phyloP scores from a whole-genome alignment of 2,888 invertebrate species.

The Criorhina ranunculi region DNA sequence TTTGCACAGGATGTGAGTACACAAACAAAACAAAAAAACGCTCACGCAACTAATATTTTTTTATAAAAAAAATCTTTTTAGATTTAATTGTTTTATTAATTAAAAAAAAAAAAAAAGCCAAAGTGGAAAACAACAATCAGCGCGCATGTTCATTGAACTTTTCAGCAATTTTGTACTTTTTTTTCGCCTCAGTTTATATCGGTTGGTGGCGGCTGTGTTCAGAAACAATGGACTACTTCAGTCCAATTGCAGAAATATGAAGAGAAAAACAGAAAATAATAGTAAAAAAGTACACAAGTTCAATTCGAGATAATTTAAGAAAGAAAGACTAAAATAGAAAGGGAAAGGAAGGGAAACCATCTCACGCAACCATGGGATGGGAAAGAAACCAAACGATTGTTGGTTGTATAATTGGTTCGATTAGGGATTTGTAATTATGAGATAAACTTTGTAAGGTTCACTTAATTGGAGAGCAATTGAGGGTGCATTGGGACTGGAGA shows the following conservation, averaged over 20 bases:
- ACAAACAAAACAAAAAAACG: constrained; percentile 34
- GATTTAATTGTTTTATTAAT: constrained; percentile 34
- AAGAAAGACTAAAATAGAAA: constrained; percentile 9
- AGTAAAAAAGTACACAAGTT: constrained; percentile 32
- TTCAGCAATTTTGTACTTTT: constrained; percentile 63
- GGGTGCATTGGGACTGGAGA: constrained; percentile 6
- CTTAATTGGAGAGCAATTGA: constrained; percentile 56
- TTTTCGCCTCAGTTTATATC: background rate
- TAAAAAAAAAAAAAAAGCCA: constrained; percentile 56
- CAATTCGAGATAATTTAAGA: constrained; percentile 35
- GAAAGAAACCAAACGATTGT: constrained; percentile 43
- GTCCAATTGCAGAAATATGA: too few species aligned
- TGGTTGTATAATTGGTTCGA: constrained; percentile 62
- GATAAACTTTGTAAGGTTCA: constrained; percentile 30
- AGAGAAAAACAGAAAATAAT: too few species aligned
- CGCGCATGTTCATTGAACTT: constrained; percentile 62
- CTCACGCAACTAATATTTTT: constrained; percentile 55
- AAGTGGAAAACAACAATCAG: constrained; percentile 44
- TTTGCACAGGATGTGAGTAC: constrained; percentile 38
- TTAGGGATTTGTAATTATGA: constrained; percentile 65
- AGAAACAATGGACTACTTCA: constrained; percentile 48
- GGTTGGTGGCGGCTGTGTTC: background rate
- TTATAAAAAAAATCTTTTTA: background rate
- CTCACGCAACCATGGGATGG: constrained; percentile 48
- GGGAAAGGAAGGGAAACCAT: background rate